Evolutionary conservation across 2,888 invertebrate species (phyloP).

Genomic region (Watsonalla cultraria): DNA sequence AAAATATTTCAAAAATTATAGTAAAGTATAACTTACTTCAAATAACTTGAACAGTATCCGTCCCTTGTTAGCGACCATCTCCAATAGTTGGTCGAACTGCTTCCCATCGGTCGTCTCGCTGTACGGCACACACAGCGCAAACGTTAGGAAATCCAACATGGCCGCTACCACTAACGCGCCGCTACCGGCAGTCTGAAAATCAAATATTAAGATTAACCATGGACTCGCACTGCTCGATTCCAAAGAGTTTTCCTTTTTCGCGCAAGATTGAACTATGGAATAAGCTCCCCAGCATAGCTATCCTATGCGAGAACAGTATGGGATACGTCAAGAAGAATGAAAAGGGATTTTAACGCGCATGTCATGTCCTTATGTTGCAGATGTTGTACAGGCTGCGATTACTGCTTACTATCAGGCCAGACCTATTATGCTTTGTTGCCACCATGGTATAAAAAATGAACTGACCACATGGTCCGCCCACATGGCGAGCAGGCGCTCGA

Average conservation of each 20-base stretch:
- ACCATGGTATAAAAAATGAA: conserved; percentile 15
- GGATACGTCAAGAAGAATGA: too few species aligned
- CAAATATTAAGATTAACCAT: too few species aligned
- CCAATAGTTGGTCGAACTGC: conserved; percentile 94
- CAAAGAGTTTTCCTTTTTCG: too few species aligned
- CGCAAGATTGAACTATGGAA: too few species aligned
- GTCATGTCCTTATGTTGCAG: too few species aligned
- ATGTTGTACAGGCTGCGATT: too few species aligned
- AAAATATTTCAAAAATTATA: background rate
- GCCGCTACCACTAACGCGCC: conserved; percentile 97
- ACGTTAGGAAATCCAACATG: conserved; percentile 98
- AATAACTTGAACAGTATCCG: conserved; percentile 94
- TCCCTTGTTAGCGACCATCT: conserved; percentile 96
- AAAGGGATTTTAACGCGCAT: too few species aligned
- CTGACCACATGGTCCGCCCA: conserved; percentile 96
- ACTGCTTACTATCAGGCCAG: too few species aligned
- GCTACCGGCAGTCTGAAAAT: conserved; percentile 88
- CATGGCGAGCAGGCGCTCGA: conserved; percentile 95
- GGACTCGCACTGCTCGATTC: too few species aligned
- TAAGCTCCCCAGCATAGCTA: too few species aligned
- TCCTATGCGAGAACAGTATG: too few species aligned
- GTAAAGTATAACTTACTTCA: conserved; percentile 77
- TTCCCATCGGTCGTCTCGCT: conserved; percentile 99
- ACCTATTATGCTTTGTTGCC: too few species aligned
- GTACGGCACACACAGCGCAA: conserved; percentile 98